Base-by-base conservation (phyloP, 2,888 invertebrate genomes). In the Carpatolechia fugitivella region DNA sequence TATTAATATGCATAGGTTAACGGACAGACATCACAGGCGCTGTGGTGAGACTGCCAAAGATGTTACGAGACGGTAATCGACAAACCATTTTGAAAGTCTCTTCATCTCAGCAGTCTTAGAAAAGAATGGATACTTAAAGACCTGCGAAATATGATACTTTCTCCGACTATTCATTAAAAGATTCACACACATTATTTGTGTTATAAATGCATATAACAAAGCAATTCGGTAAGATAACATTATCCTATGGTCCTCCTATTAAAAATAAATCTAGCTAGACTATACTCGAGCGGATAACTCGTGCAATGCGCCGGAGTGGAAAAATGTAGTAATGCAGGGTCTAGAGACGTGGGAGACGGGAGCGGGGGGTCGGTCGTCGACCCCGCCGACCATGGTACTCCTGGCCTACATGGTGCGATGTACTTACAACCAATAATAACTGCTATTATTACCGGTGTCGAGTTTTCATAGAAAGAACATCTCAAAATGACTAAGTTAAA, bases 321-420 rank as follows among this genome's bases (percentile, higher is more conserved):
- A 85, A 85, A 83, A 85, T 79, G 84, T 80, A 74, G 78, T 72
- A 72, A 69, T 70, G 69, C 72, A 79, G 80, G 79, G 82, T 76
- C 76, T 74, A 72, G 69, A 76, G 74, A 61, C 64, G 70, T 59
- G 59, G 62, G 67, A 56, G 65, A 68, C 59, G 62, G 58, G 52
- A 54, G 64, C 16, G 66, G 64, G 66, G 73, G 74, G 57, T 54
- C 74, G 87, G 86, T 81, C 86, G 68, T 68, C 57, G 85, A 85
- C 76, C 89, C 66, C 67, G 57, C 67, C 76, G 84, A 71, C 85
- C 83, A 70, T 88, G 82, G 78, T 78, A 80, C 86, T 87, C 84
- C 84, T 90, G 81, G 84, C 88, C 89, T 83, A 89, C 82, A 78
- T 85, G 73, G 61, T 64, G 29, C 61, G 58, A 63, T 59, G 54